Conservation (phyloP, 2,797 vertebrate species). For the Spea hammondii region DNA sequence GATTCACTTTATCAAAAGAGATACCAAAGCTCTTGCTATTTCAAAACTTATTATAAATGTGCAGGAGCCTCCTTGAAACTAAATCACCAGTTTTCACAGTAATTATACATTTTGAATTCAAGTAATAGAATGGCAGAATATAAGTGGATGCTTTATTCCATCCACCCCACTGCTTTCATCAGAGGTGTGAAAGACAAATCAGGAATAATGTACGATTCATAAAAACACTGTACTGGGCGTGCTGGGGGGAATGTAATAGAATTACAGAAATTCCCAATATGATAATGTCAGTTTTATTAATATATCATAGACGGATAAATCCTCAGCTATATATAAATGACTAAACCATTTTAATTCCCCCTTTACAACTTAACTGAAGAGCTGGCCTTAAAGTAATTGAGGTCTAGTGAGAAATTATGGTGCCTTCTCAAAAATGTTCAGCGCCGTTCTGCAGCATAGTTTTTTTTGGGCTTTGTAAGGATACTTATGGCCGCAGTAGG, state of each 20-base stretch:
- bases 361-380: too few species aligned
- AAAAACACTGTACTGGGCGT: conserved; percentile 3
- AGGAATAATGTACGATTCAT: conserved; percentile 49
- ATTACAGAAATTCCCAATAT: neutral
- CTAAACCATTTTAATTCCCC: too few species aligned
- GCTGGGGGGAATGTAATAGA: neutral
- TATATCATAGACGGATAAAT: neutral
- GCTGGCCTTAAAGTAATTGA: too few species aligned
- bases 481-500: too few species aligned
- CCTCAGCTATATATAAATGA: too few species aligned
- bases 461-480: too few species aligned
- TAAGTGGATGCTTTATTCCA: conserved; percentile 55
- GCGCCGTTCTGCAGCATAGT: too few species aligned
- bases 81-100: conserved; percentile 56
- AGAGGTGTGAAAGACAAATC: conserved; percentile 55
- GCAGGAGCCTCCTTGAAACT: conserved; percentile 49
- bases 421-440: too few species aligned
- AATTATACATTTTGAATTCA: conserved; percentile 59
- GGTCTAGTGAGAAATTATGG: too few species aligned
- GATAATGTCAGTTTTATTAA: neutral
- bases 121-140: conserved; percentile 53
- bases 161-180: conserved; percentile 52
- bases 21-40: conserved; percentile 19
- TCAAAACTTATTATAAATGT: conserved; percentile 56
- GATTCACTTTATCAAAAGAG: conserved; percentile 12